phyloP scores from a whole-genome alignment of 2,888 invertebrate species.

The Himalopsyche kuldschensis region DNA sequence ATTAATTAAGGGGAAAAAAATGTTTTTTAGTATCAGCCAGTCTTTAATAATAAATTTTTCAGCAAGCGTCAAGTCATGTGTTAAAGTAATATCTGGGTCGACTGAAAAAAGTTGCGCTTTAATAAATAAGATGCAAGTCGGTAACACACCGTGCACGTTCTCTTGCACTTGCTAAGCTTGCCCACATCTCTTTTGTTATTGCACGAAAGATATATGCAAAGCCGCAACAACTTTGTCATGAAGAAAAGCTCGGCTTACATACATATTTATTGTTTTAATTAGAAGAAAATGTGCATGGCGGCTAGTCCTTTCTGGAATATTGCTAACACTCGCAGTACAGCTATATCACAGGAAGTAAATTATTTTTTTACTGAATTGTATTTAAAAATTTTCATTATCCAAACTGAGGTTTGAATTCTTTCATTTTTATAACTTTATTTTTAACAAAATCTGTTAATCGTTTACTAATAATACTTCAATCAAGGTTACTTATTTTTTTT shows the following conservation, averaged over 20 bases:
- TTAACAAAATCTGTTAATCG: too few species aligned
- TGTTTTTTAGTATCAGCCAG: neutral
- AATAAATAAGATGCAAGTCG: neutral
- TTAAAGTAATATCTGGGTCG: neutral
- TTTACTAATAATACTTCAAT: too few species aligned
- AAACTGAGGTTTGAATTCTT: too few species aligned
- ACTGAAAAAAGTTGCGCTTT: neutral
- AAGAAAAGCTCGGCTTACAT: neutral
- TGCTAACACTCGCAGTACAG: neutral
- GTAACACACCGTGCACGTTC: neutral
- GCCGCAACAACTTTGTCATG: neutral
- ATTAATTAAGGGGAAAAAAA: too few species aligned
- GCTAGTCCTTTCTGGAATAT: neutral
- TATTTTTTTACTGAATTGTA: too few species aligned
- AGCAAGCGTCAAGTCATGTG: neutral
- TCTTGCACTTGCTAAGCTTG: neutral
- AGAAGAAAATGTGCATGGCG: conserved; percentile 3
- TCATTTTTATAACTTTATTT: too few species aligned
- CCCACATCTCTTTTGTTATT: neutral
- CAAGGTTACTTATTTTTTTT: too few species aligned
- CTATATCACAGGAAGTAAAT: too few species aligned
- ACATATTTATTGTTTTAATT: conserved; percentile 30
- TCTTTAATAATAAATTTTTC: neutral
- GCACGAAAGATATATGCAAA: neutral
- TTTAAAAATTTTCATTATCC: too few species aligned